Base-by-base conservation (phyloP, 1,140 invertebrate species). In the Eumaeus atala region DNA sequence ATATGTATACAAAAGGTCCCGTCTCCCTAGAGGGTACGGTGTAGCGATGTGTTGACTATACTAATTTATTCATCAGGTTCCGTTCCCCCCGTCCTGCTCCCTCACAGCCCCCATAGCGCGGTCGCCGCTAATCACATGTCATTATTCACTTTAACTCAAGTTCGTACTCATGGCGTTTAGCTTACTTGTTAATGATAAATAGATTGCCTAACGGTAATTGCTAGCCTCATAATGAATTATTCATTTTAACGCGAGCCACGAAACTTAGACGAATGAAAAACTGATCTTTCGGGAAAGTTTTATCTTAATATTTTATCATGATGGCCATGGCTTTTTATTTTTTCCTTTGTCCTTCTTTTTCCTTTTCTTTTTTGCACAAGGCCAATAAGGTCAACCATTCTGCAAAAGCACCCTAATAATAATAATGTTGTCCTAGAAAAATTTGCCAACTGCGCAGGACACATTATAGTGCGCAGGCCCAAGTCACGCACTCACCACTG, bases 71-170 rank as follows among this genome's bases (percentile, higher is more conserved):
- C 40, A 51, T 37, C 38, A 44, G 16, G 40, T 44, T 44, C 14
- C 17, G 40, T 44, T 9, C 12, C 40, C 36, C n/a, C 18, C 5
- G 16, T 21, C 40, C 10, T 6, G 4, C 1, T 34, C 35, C 36
- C 47, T 11, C 21, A 33, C 10, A 16, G 9, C 14, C 37, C 9
- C 40, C 40, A 16, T 44, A 44, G 40, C 40, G 40, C 40, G 40
- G 40, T 44, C 40, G 40, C 35, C 42, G 47, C 56, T 58, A 58
- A 58, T 58, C 51, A 42, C 51, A 48, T 36, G 53, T 60, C 53
- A 60, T 60, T 60, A 60, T 60, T 60, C 58, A 60, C 47, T n/a
- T 50, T 52, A 58, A 58, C 54, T 54, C 52, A 60, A 56, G 58
- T 60, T 56, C 42, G 48, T 52, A 49, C 56, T 51, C 55, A 44